Percentiles rank a stretch among this genome's conserved stretches.
These are phyloP conservation scores for Ellobium chinense DNA, from an alignment of 2,888 invertebrate species.

Conservation along the genomic window DNA sequence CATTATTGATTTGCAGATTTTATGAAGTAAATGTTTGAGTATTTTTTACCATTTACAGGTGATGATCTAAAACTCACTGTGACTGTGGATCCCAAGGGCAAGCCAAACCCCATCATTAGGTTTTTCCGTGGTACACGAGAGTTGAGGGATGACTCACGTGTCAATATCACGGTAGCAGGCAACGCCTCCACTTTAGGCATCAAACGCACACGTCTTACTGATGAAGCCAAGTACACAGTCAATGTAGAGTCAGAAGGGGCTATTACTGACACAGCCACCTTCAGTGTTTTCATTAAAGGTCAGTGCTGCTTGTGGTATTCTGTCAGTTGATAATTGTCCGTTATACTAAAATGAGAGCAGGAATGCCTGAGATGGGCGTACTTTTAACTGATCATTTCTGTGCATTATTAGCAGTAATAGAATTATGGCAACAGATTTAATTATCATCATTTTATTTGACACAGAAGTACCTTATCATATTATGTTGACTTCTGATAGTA, in stretches of 20 bases:
- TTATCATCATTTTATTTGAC: too few relatives aligned
- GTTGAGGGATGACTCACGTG: conserved; percentile 95
- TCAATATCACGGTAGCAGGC: conserved; percentile 73
- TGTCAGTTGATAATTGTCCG: too few relatives aligned
- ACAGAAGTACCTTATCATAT: too few relatives aligned
- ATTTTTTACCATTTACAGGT: conserved; percentile 53
- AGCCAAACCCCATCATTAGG: conserved; percentile 95
- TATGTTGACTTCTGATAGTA: too few relatives aligned
- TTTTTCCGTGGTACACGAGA: conserved; percentile 94
- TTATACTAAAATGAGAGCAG: too few relatives aligned
- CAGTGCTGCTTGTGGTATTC: too few relatives aligned
- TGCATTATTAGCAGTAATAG: too few relatives aligned
- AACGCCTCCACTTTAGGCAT: conserved; percentile 91
- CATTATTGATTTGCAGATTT: too few relatives aligned
- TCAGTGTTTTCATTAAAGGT: conserved; percentile 98
- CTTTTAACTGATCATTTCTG: too few relatives aligned
- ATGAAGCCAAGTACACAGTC: conserved; percentile 97
- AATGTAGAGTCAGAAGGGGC: conserved; percentile 97
- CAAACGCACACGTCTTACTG: conserved; percentile 96
- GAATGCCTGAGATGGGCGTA: too few relatives aligned
- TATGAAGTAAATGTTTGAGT: too few relatives aligned
- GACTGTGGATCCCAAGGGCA: conserved; percentile 92
- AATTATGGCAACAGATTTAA: too few relatives aligned
- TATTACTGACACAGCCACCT: conserved; percentile 90
- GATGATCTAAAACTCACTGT: conserved; percentile 64